Base-by-base conservation (phyloP, 35 echinoderm and acorn worm genomes). In the Ophioderma brevispina region DNA sequence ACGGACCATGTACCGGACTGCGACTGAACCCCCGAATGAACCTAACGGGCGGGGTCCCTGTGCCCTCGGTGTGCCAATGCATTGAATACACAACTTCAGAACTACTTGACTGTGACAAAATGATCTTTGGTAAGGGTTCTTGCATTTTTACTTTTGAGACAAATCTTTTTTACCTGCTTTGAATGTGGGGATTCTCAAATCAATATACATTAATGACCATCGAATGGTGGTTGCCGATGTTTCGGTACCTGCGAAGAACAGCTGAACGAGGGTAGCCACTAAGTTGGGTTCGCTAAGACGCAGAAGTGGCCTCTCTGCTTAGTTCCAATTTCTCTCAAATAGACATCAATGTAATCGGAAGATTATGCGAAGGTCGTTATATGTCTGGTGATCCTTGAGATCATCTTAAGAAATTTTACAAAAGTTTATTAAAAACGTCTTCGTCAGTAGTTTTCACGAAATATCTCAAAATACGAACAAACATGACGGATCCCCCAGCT, bases 191-290 rank as follows among this genome's bases (percentile, higher is more conserved):
- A 25, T 96, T 37, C 2, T 88, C 39, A n/a, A 6, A 87, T 64
- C 34, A 96, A 21, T n/a, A 78, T 89, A 90, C 21, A 96, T 52
- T 3, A 96, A 52, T 0, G 76, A 76, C 94, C 94, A 96, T 21
- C 59, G 78, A 13, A 96, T 76, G 2, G 91, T 93, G 46, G 87
- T 93, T 40, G 94, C 79, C 11, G 94, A 93, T 23, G 91, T 96
- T 28, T 96, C 94, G 0, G 91, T 92, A 0, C 91, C 94, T 1
- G 94, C 91, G 17, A 55, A 87, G 75, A 93, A 96, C 21, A 96
- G 59, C 33, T 96, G 87, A 5, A 41, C 76, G 76, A 93, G 32
- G n/a, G 91, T 81, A 56, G 80, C 81, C 36, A 84, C 64, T 49
- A 92, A 41, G 49, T 85, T 87, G 17, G 85, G 76, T 49, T 96